Conservation (phyloP, 2,113 vertebrate species). For the Neopipo cinnamomea region DNA sequence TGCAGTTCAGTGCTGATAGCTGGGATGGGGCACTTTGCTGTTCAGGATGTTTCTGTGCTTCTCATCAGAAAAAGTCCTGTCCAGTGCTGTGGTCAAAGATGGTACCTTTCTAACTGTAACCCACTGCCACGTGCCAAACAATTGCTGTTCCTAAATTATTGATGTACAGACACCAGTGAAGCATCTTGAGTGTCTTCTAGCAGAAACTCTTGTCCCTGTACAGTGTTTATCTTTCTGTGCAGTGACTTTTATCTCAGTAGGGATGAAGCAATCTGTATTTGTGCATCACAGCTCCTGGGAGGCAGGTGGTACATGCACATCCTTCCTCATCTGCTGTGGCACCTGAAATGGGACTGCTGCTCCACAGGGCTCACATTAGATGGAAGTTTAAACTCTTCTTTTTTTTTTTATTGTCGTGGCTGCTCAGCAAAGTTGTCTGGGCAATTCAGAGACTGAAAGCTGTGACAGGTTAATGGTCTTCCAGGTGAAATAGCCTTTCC, state of each 20-base stretch:
- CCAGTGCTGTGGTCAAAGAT: background rate
- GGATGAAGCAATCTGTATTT: background rate
- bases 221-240: background rate
- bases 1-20: background rate
- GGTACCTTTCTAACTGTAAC: background rate
- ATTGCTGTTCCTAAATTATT: background rate
- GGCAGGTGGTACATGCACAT: background rate
- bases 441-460: background rate
- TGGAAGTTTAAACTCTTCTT: background rate
- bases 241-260: background rate
- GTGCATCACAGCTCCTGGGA: background rate
- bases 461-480: slow-evolving; percentile 16
- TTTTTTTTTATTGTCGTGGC: background rate
- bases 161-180: background rate
- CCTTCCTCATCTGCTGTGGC: background rate
- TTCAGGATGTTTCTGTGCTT: background rate
- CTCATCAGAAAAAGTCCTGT: background rate
- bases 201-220: background rate
- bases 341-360: background rate
- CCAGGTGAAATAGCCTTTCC: slow-evolving; percentile 5
- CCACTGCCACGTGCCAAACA: background rate
- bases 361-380: background rate
- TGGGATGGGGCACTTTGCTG: background rate
- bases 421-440: background rate
- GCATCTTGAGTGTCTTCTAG: background rate